Percentiles rank a stretch among this genome's conserved stretches.
Conservation (phyloP, 1,140 invertebrate species). For the Vanessa tameamea region DNA sequence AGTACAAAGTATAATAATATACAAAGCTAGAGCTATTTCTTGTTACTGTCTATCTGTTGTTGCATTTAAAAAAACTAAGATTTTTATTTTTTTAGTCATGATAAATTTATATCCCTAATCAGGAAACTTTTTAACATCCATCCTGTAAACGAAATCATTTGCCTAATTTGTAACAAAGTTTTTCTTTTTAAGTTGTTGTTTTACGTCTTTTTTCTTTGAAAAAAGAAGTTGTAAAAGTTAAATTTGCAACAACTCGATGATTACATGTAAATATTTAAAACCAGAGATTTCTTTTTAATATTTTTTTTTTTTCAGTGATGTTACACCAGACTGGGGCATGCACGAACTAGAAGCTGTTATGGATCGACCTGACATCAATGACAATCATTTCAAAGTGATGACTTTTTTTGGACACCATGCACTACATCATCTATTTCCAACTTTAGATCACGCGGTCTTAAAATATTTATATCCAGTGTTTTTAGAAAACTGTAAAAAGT, state of each 20-base stretch:
- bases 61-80: no score
- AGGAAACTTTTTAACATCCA: conserved; percentile 5
- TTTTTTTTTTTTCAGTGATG: conserved; percentile 48
- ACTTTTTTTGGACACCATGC: conserved; percentile 88
- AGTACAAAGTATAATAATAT: no score
- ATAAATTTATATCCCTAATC: conserved; percentile 3
- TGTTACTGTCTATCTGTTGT: no score
- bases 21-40: no score
- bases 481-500: conserved; percentile 86
- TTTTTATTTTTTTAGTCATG: neutral
- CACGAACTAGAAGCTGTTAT: conserved; percentile 88
- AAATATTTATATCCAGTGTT: conserved; percentile 84
- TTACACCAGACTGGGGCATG: conserved; percentile 88
- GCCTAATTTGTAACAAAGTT: conserved; percentile 15
- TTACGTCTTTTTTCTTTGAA: neutral
- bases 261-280: neutral
- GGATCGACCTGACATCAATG: conserved; percentile 86
- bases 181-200: neutral
- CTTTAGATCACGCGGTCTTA: conserved; percentile 88
- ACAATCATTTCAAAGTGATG: conserved; percentile 85
- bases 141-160: conserved; percentile 18
- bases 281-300: neutral
- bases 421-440: conserved; percentile 91
- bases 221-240: neutral
- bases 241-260: neutral